Evolutionary conservation across 2,797 vertebrate genomes (phyloP).

Genomic region (Myotis vivesi): DNA sequence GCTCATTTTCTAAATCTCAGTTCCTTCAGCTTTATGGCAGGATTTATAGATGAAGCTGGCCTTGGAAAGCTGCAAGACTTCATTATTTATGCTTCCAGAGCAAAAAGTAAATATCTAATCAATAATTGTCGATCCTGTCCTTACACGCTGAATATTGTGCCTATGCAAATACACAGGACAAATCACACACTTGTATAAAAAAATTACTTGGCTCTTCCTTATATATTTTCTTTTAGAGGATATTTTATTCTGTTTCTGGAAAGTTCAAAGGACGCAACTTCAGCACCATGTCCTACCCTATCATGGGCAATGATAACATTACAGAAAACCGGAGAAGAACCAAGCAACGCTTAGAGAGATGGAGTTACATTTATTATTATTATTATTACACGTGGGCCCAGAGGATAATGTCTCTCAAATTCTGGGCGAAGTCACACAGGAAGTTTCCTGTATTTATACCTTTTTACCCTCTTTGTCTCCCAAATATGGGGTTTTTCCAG

Average conservation of each 20-base stretch:
- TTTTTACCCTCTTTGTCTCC: no score
- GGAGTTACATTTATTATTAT: no score
- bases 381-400: no score
- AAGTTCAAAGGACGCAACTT: neutral
- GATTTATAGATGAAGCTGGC: neutral
- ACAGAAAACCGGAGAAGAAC: no score
- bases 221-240: neutral
- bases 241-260: neutral
- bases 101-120: neutral
- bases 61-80: neutral
- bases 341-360: no score
- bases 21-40: neutral
- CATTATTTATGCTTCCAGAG: neutral
- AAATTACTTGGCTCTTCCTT: neutral
- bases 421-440: no score
- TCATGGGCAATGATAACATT: neutral
- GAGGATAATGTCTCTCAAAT: no score
- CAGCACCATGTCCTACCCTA: rapidly evolving
- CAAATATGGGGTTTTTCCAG: no score
- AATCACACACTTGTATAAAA: neutral
- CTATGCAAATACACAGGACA: neutral
- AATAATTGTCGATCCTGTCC: neutral
- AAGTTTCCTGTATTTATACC: no score
- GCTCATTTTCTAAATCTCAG: conserved; percentile 1
- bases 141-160: neutral